Base-by-base conservation (phyloP, 2,113 vertebrate genomes). In the Symphodus melops region DNA sequence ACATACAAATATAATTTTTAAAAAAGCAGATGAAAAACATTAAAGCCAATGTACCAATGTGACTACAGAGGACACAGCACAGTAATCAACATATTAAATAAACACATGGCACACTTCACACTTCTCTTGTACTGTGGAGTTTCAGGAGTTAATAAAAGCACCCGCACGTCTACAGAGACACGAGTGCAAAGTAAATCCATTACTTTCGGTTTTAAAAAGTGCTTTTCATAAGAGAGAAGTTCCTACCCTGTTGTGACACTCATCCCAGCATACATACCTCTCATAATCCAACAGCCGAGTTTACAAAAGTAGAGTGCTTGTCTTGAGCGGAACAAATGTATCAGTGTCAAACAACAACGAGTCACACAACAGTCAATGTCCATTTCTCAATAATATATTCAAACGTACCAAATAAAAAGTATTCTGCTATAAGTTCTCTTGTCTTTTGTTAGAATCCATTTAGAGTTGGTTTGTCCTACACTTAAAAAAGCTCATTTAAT, bases 1-100 rank as follows among this genome's bases (percentile, higher is more conserved):
- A 92, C 78, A 84, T 79, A 91, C 52, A 91, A 87, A 84, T 72
- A 82, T 14, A 25, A 79, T 10, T 37, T 77, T 77, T 76, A 89
- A 81, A 82, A 89, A 82, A 73, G 67, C 59, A 73, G 23, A 20
- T 77, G 55, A 77, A 79, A 78, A 84, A 69, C n/a, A 72, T 48
- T 7, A 57, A 51, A 76, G 80, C 65, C 73, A 72, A 68, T 14
- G 11, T 20, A 77, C 55, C 13, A 59, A 14, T 48, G n/a, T 68
- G 59, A 68, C 36, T 23, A 75, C 71, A 83, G 46, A 79, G 25
- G 42, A 70, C 44, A 0, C 16, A 48, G 58, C 39, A 25, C 4
- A 37, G 4, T 37, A 68, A 74, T 42, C 1, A 55, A 78, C 41
- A 49, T 52, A 68, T 77, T 12, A 21, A 48, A 81, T 58, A 79